Base-by-base conservation (phyloP, 2,113 vertebrate species). In the Dasypus novemcinctus region DNA sequence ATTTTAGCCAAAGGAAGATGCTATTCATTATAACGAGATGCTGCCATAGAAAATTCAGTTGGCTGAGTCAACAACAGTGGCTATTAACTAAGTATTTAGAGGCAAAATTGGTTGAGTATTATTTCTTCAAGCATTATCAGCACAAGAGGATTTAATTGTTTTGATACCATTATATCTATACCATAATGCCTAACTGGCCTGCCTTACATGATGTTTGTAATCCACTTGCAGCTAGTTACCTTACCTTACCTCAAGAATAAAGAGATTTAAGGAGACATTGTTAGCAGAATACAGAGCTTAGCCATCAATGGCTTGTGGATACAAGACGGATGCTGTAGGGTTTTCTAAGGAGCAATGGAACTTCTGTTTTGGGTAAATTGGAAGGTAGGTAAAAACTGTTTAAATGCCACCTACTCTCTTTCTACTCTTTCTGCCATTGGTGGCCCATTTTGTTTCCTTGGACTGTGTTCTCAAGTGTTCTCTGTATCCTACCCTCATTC, bases 41-140 rank as follows among this genome's bases (percentile, higher is more conserved):
- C 7, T 27, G 7, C 81, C 69, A 63, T 14, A 79, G 20, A 87
- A 88, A 81, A 61, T 85, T 54, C 17, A 21, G 9, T 64, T 90
- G 57, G 1, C 4, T 69, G 4, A 25, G 38, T 74, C 80, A 82
- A 76, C 23, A 95, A 18, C 43, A 59, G 23, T 21, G 63, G 33
- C 46, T 31, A 21, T 38, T 84, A 63, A 78, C 12, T 41, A 81
- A 57, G 12, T 54, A 88, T 78, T 69, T 38, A 72, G 6, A 4
- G 38, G 15, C 27, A 27, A 95, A 92, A 82, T 7, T 88, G 46
- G 38, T 46, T 29, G 29, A 80, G 46, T n/a, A 36, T 20, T 7
- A 38, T 87, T 87, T 93, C 54, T 93, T 92, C 49, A 81, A 64
- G 63, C 14, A 80, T 83, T 21, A 33, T 95, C 31, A 52, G 2